Base-by-base conservation (phyloP, 2,113 vertebrate species). In the Odocoileus hemionus region DNA sequence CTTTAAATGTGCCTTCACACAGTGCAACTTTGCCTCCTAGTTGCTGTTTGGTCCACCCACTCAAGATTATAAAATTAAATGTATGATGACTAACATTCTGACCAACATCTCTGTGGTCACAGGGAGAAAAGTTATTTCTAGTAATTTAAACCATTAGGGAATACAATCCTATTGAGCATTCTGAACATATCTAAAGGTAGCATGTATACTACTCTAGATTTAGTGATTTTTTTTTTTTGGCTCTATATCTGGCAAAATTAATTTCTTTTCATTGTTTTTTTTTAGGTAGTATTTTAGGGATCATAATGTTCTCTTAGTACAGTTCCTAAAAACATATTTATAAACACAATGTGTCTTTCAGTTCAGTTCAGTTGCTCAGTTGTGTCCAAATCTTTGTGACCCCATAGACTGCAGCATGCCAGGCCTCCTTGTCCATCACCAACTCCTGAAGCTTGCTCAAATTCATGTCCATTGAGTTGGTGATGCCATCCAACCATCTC, bases 61-160 rank as follows among this genome's bases (percentile, higher is more conserved):
- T 58, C 30, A 67, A 88, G 14, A 80, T 86, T 79, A 39, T 21
- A 95, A 91, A 93, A 86, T 89, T 86, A 90, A 90, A 25, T 60
- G 1, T 78, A 36, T 28, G 2, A 2, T 76, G 13, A 85, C 10
- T 57, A 55, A 92, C 33, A 83, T 67, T 89, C 33, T 95, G 23
- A 43, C 26, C 26, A 61, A 39, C 50, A 90, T 55, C 39, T 60
- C 86, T 89, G 14, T 64, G 67, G 15, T 58, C n/a, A 92, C 50
- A 80, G 39, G 67, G 33, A 82, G 30, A 92, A 94, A 95, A 86
- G 89, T 80, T 84, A 39, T 83, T 84, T 96, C 30, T n/a, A n/a
- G 15, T 70, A 16, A 95, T 58, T 93, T 94, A 93, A 96, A 84
- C 17, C 33, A 28, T 61, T 78, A 92, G n/a, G 23, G 52, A 89